Conservation (phyloP, 2,888 invertebrate species). For the Hirtodrosophila alboralis region DNA sequence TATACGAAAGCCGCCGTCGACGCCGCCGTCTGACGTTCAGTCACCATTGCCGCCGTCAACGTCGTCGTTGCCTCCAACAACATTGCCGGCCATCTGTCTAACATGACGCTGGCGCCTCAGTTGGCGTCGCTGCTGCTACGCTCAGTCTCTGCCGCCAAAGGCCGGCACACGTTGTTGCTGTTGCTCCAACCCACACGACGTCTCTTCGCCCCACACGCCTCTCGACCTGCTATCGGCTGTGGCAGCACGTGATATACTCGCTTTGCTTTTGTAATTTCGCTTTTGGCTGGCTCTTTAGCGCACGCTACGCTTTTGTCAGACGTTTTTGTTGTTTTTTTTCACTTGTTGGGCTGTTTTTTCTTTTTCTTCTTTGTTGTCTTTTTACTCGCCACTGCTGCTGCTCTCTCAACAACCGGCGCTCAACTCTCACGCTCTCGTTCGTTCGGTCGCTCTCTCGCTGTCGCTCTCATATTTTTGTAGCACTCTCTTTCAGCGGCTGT, state of each 20-base stretch:
- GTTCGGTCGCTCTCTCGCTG: conserved; percentile 17
- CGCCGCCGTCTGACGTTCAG: conserved; percentile 47
- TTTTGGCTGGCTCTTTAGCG: conserved; percentile 71
- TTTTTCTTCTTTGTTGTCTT: conserved; percentile 55
- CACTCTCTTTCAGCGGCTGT: conserved; percentile 45
- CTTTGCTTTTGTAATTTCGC: conserved; percentile 74
- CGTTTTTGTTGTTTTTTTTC: conserved; percentile 68
- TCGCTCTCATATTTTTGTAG: no score
- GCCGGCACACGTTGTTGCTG: conserved; percentile 70
- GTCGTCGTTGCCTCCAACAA: conserved; percentile 37
- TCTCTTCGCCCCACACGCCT: not conserved
- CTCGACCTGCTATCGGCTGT: conserved; percentile 30
- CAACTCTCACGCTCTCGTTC: conserved; percentile 23
- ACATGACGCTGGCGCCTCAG: conserved; percentile 56
- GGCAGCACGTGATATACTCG: conserved; percentile 77
- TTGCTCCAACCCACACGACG: conserved; percentile 26
- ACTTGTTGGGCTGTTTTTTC: conserved; percentile 77
- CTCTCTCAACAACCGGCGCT: conserved; percentile 33
- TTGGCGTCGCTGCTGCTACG: conserved; percentile 37
- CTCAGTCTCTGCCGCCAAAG: conserved; percentile 73
- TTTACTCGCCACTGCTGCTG: conserved; percentile 47
- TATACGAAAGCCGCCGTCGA: conserved; percentile 62
- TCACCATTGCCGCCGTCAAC: conserved; percentile 23
- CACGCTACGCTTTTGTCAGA: conserved; percentile 64
- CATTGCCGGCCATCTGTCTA: conserved; percentile 61